A percentile compares a stretch with the other conserved stretches of the same genome.
These are phyloP conservation scores for Elysia chlorotica DNA, from an alignment of 1,140 invertebrate species.

Conservation along the genomic window DNA sequence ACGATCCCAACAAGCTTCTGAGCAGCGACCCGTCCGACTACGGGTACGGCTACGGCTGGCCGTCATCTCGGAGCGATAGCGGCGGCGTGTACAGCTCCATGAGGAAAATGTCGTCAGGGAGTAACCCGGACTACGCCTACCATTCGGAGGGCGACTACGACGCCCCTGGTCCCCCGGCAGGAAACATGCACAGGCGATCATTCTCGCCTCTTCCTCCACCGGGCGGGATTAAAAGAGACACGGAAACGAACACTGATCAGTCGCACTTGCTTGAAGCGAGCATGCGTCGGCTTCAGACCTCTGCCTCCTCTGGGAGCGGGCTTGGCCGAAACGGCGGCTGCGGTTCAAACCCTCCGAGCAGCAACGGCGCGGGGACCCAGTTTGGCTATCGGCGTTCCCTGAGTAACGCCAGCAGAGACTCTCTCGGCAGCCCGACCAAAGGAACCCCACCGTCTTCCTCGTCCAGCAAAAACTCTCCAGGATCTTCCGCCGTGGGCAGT, in stretches of 20 bases:
- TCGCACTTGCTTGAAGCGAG: constrained; percentile 51
- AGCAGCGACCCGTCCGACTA: constrained; percentile 54
- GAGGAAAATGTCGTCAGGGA: constrained; percentile 47
- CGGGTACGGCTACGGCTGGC: constrained; percentile 43
- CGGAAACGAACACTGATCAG: constrained; percentile 57
- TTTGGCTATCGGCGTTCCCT: constrained; percentile 53
- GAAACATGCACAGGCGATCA: too few species aligned
- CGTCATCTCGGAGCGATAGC: constrained; percentile 33
- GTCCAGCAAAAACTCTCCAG: constrained; percentile 26
- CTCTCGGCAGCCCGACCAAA: constrained; percentile 45
- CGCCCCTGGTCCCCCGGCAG: too few species aligned
- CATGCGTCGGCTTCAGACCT: constrained; percentile 44
- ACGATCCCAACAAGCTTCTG: constrained; percentile 42
- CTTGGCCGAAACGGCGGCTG: constrained; percentile 22
- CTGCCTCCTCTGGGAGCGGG: too few species aligned
- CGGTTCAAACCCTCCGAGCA: constrained; percentile 3
- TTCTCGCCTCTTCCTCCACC: constrained; percentile 19
- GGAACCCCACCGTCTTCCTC: background rate
- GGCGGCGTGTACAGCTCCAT: constrained; percentile 38
- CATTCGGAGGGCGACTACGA: constrained; percentile 42
- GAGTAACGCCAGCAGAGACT: constrained; percentile 51
- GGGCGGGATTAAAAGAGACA: constrained; percentile 45
- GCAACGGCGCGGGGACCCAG: constrained; percentile 30
- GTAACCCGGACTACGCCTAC: constrained; percentile 52
- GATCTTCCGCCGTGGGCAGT: constrained; percentile 39